These are phyloP conservation scores for Lineus longissimus DNA, from an alignment of 1,140 invertebrate species.

Conservation along the genomic window DNA sequence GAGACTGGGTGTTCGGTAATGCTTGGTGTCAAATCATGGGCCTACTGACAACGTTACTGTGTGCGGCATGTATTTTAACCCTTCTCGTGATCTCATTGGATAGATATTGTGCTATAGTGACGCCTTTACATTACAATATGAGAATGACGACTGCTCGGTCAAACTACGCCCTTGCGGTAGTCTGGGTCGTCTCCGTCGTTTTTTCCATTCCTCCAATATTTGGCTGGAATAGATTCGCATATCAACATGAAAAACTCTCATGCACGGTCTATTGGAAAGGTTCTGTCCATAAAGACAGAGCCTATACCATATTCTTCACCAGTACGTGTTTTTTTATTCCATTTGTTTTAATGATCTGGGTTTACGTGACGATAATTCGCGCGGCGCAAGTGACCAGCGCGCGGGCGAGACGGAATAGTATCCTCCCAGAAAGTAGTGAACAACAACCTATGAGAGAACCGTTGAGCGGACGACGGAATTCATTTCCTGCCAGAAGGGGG, in stretches of 20 bases:
- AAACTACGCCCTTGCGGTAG: conserved; percentile 63
- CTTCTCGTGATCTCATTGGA: conserved; percentile 79
- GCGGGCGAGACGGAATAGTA: conserved; percentile 65
- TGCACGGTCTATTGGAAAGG: conserved; percentile 44
- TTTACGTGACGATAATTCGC: conserved; percentile 69
- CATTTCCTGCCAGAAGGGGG: neutral
- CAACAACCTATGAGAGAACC: neutral
- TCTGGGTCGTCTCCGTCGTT: conserved; percentile 58
- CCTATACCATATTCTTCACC: conserved; percentile 40
- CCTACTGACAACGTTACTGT: conserved; percentile 57
- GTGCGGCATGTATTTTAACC: conserved; percentile 63
- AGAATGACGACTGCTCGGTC: conserved; percentile 72
- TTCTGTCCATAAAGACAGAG: conserved; percentile 23
- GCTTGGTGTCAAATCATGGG: conserved; percentile 56
- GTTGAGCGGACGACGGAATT: neutral
- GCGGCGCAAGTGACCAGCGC: conserved; percentile 69
- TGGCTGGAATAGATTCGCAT: conserved; percentile 45
- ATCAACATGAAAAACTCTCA: conserved; percentile 38
- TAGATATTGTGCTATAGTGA: conserved; percentile 72
- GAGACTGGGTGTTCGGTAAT: conserved; percentile 45
- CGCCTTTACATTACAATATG: conserved; percentile 54
- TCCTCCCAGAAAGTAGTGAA: conserved; percentile 42
- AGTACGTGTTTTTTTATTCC: conserved; percentile 62
- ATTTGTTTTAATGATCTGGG: conserved; percentile 65
- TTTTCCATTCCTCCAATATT: conserved; percentile 39